Percentiles rank a stretch among this genome's conserved stretches.
Evolutionary conservation across 2,797 vertebrate species (phyloP).

Genomic region (Botia kubotai): DNA sequence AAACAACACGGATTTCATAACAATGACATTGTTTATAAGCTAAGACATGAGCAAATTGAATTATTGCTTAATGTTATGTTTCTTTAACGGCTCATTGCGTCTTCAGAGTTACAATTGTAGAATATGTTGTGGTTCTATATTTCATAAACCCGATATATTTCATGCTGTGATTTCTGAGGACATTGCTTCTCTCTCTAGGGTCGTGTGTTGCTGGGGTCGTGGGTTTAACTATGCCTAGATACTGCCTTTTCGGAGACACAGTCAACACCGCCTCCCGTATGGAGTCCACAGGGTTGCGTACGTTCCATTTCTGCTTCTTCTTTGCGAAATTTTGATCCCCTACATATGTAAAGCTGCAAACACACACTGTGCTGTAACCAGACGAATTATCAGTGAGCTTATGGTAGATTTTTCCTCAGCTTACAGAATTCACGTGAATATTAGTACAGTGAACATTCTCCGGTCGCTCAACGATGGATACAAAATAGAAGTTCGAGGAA

Average conservation of each 20-base stretch:
- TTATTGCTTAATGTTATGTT: too few relatives aligned
- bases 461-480: conserved; percentile 81
- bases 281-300: conserved; percentile 88
- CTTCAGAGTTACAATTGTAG: too few relatives aligned
- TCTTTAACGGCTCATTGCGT: too few relatives aligned
- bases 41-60: too few relatives aligned
- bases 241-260: conserved; percentile 89
- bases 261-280: conserved; percentile 88
- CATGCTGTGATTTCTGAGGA: background rate
- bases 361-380: background rate
- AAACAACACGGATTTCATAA: background rate
- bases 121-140: too few relatives aligned
- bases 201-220: conserved; percentile 85
- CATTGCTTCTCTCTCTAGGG: conserved; percentile 66
- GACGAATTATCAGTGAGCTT: background rate
- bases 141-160: background rate
- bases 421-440: conserved; percentile 86
- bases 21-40: background rate
- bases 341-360: background rate
- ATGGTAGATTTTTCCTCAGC: conserved; percentile 65
- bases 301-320: conserved; percentile 51
- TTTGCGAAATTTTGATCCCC: background rate
- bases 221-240: conserved; percentile 86
- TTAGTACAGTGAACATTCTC: conserved; percentile 82
- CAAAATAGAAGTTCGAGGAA: conserved; percentile 81